Conservation (phyloP, 2,888 invertebrate genomes). For the Hemaris fuciformis region DNA sequence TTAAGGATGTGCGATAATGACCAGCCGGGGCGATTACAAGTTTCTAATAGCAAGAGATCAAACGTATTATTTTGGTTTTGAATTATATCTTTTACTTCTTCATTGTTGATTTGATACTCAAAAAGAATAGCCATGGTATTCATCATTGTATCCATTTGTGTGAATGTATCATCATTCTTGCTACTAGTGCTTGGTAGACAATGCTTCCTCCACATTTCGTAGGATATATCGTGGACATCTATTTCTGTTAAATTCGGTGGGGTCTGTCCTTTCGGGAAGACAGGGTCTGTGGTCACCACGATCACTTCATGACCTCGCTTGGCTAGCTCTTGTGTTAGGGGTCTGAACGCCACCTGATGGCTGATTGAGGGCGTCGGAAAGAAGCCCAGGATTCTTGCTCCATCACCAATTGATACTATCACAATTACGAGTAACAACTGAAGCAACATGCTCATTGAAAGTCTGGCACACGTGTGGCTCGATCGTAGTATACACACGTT, state of each 20-base stretch:
- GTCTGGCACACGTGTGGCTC: neutral
- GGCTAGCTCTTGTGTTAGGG: constrained; percentile 47
- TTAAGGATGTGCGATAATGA: constrained; percentile 16
- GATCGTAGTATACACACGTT: neutral
- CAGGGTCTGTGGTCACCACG: constrained; percentile 41
- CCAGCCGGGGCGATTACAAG: neutral
- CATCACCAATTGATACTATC: neutral
- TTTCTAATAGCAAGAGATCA: neutral
- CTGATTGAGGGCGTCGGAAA: constrained; percentile 23
- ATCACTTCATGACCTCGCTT: constrained; percentile 56
- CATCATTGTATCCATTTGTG: neutral
- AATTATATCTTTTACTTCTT: neutral
- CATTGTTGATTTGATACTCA: neutral
- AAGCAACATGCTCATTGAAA: neutral
- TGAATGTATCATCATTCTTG: neutral
- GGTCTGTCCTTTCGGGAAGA: constrained; percentile 17
- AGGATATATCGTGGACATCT: constrained; percentile 42
- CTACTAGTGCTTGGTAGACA: neutral
- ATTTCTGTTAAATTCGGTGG: constrained; percentile 52
- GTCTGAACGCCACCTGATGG: constrained; percentile 37
- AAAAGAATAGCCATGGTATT: neutral
- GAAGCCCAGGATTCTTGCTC: constrained; percentile 9
- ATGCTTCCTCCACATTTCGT: constrained; percentile 28
- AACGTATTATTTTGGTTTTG: neutral
- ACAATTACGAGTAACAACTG: neutral